Conservation (phyloP, 2,888 invertebrate genomes). For the Lymantria dispar region DNA sequence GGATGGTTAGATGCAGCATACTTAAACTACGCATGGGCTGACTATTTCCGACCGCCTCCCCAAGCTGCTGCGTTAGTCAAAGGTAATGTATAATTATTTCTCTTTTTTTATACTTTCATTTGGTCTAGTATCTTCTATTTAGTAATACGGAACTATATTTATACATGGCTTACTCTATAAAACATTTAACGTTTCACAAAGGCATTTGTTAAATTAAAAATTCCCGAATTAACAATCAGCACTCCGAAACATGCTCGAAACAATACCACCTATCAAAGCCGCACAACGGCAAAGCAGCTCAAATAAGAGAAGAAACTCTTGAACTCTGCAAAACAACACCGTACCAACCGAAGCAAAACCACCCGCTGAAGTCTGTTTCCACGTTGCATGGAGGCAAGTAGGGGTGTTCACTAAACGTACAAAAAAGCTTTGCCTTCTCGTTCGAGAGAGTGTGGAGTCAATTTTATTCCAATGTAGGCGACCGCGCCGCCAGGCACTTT, state of each 20-base stretch:
- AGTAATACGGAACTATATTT: conserved; percentile 3
- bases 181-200: conserved; percentile 55
- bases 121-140: neutral
- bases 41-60: conserved; percentile 85
- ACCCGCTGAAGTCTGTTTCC: conserved; percentile 75
- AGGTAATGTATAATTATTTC: conserved; percentile 62
- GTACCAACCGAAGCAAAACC: conserved; percentile 79
- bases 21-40: conserved; percentile 88
- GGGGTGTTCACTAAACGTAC: conserved; percentile 59
- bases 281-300: conserved; percentile 75
- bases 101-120: too few species aligned
- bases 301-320: conserved; percentile 81
- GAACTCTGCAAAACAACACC: conserved; percentile 81
- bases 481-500: conserved; percentile 79
- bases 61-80: conserved; percentile 79
- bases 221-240: conserved; percentile 74
- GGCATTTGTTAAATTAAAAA: conserved; percentile 77
- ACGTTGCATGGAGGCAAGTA: conserved; percentile 53
- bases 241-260: conserved; percentile 72
- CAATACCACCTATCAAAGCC: conserved; percentile 75
- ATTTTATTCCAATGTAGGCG: conserved; percentile 82
- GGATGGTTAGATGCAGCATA: conserved; percentile 94
- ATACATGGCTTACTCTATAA: conserved; percentile 28
- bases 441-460: conserved; percentile 82
- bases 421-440: conserved; percentile 78